Conservation (phyloP, 2,888 invertebrate genomes). For the Apotomis capreana region DNA sequence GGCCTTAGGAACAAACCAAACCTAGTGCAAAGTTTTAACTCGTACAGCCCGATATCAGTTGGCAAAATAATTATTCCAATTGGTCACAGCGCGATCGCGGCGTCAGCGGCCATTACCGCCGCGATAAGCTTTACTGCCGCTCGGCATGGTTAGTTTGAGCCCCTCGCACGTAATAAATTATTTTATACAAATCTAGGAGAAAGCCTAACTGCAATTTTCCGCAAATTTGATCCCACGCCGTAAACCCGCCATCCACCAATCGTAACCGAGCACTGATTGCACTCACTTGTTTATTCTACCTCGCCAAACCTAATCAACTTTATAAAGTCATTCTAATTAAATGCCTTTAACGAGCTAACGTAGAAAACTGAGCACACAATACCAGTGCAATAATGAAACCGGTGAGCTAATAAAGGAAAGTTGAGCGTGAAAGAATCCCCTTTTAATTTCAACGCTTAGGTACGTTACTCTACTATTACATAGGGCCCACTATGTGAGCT, state of each 20-base stretch:
- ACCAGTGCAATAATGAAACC: slow-evolving; percentile 11
- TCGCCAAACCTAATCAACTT: slow-evolving; percentile 52
- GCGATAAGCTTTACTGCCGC: slow-evolving; percentile 77
- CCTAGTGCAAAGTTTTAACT: slow-evolving; percentile 2
- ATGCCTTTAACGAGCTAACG: slow-evolving; percentile 46
- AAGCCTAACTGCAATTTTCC: slow-evolving; percentile 78
- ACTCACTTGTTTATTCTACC: slow-evolving; percentile 39
- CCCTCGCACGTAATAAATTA: slow-evolving; percentile 78
- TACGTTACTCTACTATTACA: background rate
- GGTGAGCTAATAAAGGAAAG: slow-evolving; percentile 16
- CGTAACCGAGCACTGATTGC: slow-evolving; percentile 48
- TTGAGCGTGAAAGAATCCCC: background rate
- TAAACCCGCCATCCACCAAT: slow-evolving; percentile 57
- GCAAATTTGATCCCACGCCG: slow-evolving; percentile 77
- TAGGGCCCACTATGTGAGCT: slow-evolving; percentile 24
- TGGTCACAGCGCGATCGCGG: slow-evolving; percentile 70
- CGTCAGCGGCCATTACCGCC: slow-evolving; percentile 74
- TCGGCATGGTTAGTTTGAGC: slow-evolving; percentile 80
- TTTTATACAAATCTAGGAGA: slow-evolving; percentile 71
- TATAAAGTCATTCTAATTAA: slow-evolving; percentile 58
- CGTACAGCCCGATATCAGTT: slow-evolving; percentile 31
- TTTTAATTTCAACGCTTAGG: background rate
- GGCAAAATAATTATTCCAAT: slow-evolving; percentile 71
- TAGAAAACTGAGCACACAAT: slow-evolving; percentile 29
- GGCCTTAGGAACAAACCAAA: background rate